Conservation (phyloP, 2,113 vertebrate species). For the Zootoca vivipara region DNA sequence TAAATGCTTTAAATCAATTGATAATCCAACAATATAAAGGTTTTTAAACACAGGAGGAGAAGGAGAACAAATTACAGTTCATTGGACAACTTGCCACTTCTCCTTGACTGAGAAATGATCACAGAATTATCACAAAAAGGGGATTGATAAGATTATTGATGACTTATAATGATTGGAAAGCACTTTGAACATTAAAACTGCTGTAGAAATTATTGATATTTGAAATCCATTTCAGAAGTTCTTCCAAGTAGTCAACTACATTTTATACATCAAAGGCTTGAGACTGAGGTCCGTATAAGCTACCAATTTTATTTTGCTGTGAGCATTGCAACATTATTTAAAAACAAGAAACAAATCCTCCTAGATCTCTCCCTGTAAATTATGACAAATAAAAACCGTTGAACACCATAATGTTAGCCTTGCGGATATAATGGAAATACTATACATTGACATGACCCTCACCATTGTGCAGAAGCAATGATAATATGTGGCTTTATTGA, state of each 20-base stretch:
- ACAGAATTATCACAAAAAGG: background rate
- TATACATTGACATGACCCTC: background rate
- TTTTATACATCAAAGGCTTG: background rate
- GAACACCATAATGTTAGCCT: background rate
- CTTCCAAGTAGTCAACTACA: background rate
- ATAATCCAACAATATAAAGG: background rate
- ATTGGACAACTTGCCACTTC: background rate
- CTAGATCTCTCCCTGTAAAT: background rate
- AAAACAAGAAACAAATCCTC: background rate
- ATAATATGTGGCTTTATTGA: background rate
- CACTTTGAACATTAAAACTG: background rate
- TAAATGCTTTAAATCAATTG: background rate
- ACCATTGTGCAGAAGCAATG: background rate
- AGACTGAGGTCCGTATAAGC: background rate
- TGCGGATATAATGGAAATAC: background rate
- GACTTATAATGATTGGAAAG: background rate
- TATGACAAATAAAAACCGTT: background rate
- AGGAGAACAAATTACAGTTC: background rate
- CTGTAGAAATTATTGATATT: slow-evolving; percentile 20
- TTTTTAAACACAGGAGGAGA: slow-evolving; percentile 4
- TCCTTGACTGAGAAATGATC: background rate
- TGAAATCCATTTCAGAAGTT: background rate
- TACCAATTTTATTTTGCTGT: background rate
- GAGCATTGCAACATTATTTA: background rate
- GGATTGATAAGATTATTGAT: background rate